Evolutionary conservation across 1,140 invertebrate genomes (phyloP), one percentile per base, ranked within the genome.

Genomic region (Oncopodura yosiiana): DNA sequence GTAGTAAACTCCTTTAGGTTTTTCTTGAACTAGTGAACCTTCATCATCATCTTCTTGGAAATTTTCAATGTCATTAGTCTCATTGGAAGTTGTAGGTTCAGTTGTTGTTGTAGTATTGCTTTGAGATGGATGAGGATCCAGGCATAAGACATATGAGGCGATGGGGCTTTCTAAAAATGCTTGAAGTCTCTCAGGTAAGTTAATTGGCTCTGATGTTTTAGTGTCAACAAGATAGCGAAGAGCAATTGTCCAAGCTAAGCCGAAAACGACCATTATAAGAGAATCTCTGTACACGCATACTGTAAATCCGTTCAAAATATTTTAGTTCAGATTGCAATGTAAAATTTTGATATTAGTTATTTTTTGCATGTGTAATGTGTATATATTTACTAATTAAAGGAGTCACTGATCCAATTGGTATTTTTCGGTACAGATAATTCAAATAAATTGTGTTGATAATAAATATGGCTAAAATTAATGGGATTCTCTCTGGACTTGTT

Each of bases 261-360:
- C 48, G 26, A 50, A 37, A 19, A 23, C 23, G 6, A 54, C 21
- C 51, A 59, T 49, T 1, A 54, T 4, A 16, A 59, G 21, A 9
- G 51, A 54, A 37, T 59, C 52, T 27, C 52, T 26, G 23, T 54
- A 59, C 24, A 43, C 54, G 4, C 34, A 32, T 5, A 59, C 51
- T 53, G 24, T 4, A 58, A 53, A 27, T 39, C 6, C 14, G 30
- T 9, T 9, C 8, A n/a, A 34, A 34, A 34, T 34, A 34, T n/a
- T n/a, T n/a, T n/a, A n/a, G n/a, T 9, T 9, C 6, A 34, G 30
- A 34, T 9, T 16, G 30, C 6, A 37, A 16, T 4, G 4, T 39
- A 41, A 27, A n/a, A 24, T 39, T 24, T 8, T 39, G 9, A 43
- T 29, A 42, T 24, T 32, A 9, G 30, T 9, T 34, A 34, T 34